These are phyloP conservation scores for Chaetoderma sp. DNA, from an alignment of 2,888 invertebrate genomes.

Conservation along the genomic window DNA sequence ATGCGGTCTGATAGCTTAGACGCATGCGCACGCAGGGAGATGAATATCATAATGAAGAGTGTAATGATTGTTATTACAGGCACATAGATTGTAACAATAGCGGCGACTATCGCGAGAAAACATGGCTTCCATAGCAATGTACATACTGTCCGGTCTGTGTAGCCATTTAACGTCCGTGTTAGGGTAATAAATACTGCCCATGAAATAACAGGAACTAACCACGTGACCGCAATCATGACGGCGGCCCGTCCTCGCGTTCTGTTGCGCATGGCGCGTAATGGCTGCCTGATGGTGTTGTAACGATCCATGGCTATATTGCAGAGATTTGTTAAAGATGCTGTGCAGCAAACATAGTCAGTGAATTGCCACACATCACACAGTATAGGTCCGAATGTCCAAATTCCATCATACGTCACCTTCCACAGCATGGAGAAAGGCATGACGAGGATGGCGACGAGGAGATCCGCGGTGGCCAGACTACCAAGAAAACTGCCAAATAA, in stretches of 20 bases:
- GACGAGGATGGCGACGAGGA: slow-evolving; percentile 91
- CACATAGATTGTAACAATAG: background rate
- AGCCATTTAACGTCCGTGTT: background rate
- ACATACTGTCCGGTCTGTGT: background rate
- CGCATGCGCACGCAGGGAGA: background rate
- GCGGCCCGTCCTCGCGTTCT: slow-evolving; percentile 78
- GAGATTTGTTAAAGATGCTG: slow-evolving; percentile 94
- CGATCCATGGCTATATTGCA: slow-evolving; percentile 95
- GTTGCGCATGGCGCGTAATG: slow-evolving; percentile 90
- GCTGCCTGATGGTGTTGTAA: slow-evolving; percentile 98
- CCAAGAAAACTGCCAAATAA: too few relatives aligned
- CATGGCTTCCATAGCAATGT: background rate
- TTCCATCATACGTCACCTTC: slow-evolving; percentile 40
- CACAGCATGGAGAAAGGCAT: slow-evolving; percentile 81
- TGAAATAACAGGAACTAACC: background rate
- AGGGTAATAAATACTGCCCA: slow-evolving; percentile 1
- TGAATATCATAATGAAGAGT: background rate
- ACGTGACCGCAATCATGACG: background rate
- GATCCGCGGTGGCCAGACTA: slow-evolving; percentile 95
- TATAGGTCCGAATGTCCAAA: slow-evolving; percentile 91
- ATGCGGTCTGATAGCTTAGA: background rate
- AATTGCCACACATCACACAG: slow-evolving; percentile 98
- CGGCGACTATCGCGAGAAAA: background rate
- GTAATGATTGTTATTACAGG: background rate
- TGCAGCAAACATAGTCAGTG: slow-evolving; percentile 93